Evolutionary conservation across 2,113 vertebrate genomes (phyloP), one percentile per base, ranked within the genome.

Genomic region (Esox niger): DNA sequence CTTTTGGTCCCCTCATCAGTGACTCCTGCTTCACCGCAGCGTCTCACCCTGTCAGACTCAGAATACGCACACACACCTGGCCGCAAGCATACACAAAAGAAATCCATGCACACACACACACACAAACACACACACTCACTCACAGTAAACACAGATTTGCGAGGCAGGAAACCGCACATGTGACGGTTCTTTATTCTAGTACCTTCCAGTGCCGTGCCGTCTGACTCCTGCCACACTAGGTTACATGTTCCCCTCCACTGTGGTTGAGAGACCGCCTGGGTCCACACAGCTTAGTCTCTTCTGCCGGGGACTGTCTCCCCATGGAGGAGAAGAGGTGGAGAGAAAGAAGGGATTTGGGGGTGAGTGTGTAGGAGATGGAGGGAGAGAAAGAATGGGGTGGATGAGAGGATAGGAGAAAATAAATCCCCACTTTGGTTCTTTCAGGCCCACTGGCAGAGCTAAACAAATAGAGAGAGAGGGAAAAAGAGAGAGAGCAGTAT

Each of bases 391-490:
- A 15, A 15, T 25, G 49, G 11, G 59, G 70, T 21, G 35, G 60
- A 54, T 62, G 71, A 76, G 67, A 46, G 57, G 64, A 69, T 59
- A 71, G 7, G 52, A 64, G 54, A 33, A 35, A 20, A 26, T 46
- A 49, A 17, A 17, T 27, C 2, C 17, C 17, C 43, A 47, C 75
- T 84, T 85, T 79, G 77, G 73, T 86, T 86, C 69, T 83, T 84
- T 79, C 74, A 73, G 83, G 74, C 81, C 80, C 70, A 73, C 76
- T 79, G 82, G 87, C 78, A 79, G 85, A 82, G 81, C 86, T 86
- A 86, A 90, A 88, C 87, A 92, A 91, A 89, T 85, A 84, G 83
- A 57, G 31, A 78, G 77, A 61, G 84, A 82, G 81, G 85, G 85
- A 89, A 84, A 84, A 82, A 57, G 31, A 89, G 85, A 84, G 83